A percentile compares a stretch with the other conserved stretches of the same genome.
These are phyloP conservation scores for Phyto melanocephala DNA, from an alignment of 2,888 invertebrate species.

Conservation along the genomic window DNA sequence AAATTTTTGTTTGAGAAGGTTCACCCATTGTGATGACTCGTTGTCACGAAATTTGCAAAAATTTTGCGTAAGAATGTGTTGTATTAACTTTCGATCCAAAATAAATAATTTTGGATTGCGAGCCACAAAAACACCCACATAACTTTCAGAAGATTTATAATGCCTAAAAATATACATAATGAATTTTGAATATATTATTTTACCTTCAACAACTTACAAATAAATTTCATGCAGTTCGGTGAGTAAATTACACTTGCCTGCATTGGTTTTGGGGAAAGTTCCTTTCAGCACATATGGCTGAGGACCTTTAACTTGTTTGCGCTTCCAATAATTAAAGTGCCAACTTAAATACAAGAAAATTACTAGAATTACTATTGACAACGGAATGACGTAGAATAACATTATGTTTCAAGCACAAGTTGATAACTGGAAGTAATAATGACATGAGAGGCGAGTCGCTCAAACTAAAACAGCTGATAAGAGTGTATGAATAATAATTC, in stretches of 20 bases:
- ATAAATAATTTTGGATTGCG: conserved; percentile 74
- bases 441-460: background rate
- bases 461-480: background rate
- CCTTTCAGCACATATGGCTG: conserved; percentile 73
- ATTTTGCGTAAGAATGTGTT: conserved; percentile 64
- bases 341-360: conserved; percentile 51
- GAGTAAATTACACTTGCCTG: conserved; percentile 70
- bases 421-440: conserved; percentile 4
- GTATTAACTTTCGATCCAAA: conserved; percentile 73
- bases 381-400: conserved; percentile 14
- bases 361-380: background rate
- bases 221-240: conserved; percentile 77
- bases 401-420: background rate
- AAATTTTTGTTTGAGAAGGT: background rate
- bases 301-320: conserved; percentile 73
- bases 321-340: conserved; percentile 71
- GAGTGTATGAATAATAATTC: background rate
- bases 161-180: too few species aligned
- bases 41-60: conserved; percentile 69
- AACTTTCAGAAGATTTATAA: conserved; percentile 68
- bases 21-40: conserved; percentile 69
- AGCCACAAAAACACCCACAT: conserved; percentile 76
- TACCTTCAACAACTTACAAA: conserved; percentile 69
- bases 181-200: background rate
- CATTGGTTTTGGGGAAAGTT: conserved; percentile 69